Evolutionary conservation across 2,797 vertebrate genomes (phyloP), one percentile per base, ranked within the genome.

Genomic region (Echeneis naucrates): DNA sequence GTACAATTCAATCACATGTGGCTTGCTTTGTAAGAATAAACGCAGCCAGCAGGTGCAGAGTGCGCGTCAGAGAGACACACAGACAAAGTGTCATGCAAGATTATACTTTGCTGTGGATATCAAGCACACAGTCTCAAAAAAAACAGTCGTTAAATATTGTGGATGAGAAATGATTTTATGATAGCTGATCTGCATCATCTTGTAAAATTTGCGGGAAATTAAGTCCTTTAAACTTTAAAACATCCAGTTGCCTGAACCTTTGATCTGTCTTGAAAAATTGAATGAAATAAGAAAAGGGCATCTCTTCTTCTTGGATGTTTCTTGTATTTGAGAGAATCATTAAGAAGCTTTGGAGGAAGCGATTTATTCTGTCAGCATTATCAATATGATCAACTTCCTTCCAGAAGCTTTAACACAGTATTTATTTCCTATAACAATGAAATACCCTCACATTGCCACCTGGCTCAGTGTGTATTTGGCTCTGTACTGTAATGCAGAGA

Each of bases 211-310:
- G 16, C 16, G 8, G 30, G 17, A 68, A 68, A 44, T 32, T 0
- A 35, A 51, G 16, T 32, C 53, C 8, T 59, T 44, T 42, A 55
- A 60, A 73, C 44, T 7, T 56, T 53, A 23, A 70, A 51, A 72
- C 5, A 40, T 1, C 8, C 3, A 12, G 23, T 8, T 26, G 45
- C 53, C 47, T 53, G 24, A 37, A 44, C 59, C 30, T 8, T 12
- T 45, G 21, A 45, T 76, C 45, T 24, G 7, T 37, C 56, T 47
- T 4, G 12, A 45, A 66, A 21, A 44, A 53, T 5, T 19, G 26
- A 50, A 56, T 37, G 53, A 64, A 21, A 53, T 14, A 54, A 55
- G 48, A 60, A 54, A 40, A 12, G 12, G 8, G 2, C 11, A 47
- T 53, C 17, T 68, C 16, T 14, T 27, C 40, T 40, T 33, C 27